Percentiles rank a stretch among this genome's conserved stretches.
These are phyloP conservation scores for Madoqua kirkii DNA, from an alignment of 2,113 vertebrate genomes.

Conservation along the genomic window DNA sequence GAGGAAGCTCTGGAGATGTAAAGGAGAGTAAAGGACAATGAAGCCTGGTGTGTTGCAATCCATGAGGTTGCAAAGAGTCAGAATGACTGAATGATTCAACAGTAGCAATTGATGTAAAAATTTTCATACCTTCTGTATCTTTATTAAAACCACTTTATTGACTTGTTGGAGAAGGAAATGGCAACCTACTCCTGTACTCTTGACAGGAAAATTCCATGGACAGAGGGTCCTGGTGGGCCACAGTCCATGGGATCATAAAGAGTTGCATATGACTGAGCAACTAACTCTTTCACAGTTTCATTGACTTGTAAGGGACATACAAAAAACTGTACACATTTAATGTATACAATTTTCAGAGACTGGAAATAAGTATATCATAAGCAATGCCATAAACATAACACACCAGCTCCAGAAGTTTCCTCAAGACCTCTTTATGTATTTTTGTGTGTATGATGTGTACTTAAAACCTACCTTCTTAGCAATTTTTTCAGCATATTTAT, in stretches of 20 bases:
- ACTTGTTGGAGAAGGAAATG: background rate
- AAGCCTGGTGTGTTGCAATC: background rate
- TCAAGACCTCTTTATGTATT: background rate
- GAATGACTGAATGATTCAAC: accelerated
- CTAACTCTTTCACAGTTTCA: background rate
- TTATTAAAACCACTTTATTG: background rate
- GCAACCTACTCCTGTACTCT: background rate
- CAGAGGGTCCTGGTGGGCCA: background rate
- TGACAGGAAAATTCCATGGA: background rate
- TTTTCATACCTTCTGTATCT: background rate
- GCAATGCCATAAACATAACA: background rate
- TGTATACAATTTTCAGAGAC: background rate
- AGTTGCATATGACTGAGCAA: background rate
- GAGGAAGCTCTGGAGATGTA: background rate
- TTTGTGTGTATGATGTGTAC: background rate
- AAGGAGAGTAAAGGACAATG: background rate
- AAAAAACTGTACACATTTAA: background rate
- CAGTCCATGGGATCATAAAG: background rate
- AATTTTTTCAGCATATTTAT: background rate
- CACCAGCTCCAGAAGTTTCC: background rate
- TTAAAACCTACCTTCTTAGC: background rate
- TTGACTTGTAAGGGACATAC: background rate
- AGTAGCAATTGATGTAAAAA: background rate
- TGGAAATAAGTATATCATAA: background rate
- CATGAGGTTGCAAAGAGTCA: background rate